These are phyloP conservation scores for Palythoa grandis DNA, from an alignment of 92 coral and sea anemone genomes.

Conservation along the genomic window DNA sequence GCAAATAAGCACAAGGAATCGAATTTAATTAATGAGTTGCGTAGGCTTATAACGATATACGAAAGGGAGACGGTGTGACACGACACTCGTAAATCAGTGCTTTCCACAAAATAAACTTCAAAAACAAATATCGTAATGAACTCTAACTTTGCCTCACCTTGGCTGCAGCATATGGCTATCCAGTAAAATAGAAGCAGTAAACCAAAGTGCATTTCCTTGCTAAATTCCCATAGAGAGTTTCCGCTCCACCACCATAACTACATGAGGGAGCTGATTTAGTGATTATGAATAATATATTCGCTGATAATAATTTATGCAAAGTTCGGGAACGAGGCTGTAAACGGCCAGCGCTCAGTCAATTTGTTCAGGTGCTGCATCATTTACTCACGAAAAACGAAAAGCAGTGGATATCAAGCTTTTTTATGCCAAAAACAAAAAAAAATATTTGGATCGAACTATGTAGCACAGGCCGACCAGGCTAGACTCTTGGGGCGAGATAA, in stretches of 20 bases:
- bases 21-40: neutral
- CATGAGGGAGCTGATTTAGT: constrained; percentile 31
- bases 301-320: no score
- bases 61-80: neutral
- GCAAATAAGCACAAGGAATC: constrained; percentile 23
- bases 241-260: constrained; percentile 31
- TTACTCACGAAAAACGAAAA: constrained; percentile 24
- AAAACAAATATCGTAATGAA: neutral
- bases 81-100: constrained; percentile 24
- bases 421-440: no score
- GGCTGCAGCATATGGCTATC: constrained; percentile 46
- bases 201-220: constrained; percentile 47
- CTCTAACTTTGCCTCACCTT: constrained; percentile 23
- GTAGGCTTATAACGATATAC: neutral
- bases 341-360: no score
- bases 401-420: no score
- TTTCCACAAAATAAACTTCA: constrained; percentile 5
- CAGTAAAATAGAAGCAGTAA: constrained; percentile 31
- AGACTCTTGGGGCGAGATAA: no score
- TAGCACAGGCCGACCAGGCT: no score
- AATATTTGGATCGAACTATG: no score
- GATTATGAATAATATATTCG: constrained; percentile 41
- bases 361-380: neutral
- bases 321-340: no score
- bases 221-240: constrained; percentile 32